Evolutionary conservation across 2,113 vertebrate species (phyloP), one percentile per base, ranked within the genome.

Genomic region (Neotoma lepida): DNA sequence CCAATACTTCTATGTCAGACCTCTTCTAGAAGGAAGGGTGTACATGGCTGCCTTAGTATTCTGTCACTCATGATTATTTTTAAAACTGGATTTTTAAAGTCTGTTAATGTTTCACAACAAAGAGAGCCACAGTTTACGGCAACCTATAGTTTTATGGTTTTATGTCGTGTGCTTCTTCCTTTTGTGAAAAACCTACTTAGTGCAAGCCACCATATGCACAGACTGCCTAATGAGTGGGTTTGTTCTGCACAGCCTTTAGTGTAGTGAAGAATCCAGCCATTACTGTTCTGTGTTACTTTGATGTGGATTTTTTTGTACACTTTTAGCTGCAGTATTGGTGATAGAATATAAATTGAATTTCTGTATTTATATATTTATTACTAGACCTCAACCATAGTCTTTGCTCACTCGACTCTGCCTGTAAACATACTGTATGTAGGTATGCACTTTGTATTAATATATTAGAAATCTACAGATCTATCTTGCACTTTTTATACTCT

Each of bases 401-500:
- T 97, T 97, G 98, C 98, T 97, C 94, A 96, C 93, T 97, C 97
- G 97, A 97, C 97, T 97, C 97, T 98, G 98, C 98, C 0, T 12
- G 98, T 99, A 98, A 98, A 98, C 95, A 97, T 98, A 98, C 96
- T 98, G 97, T 98, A 98, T 98, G 98, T 98, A 99, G 98, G 98
- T 97, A 98, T 98, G 99, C 99, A 99, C 98, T 99, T 98, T 98
- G 98, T 99, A 98, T 98, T 98, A 98, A 98, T 98, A 98, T 98
- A 98, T 98, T 99, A 98, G 98, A 98, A 97, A 98, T 98, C 98
- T 98, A 98, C 98, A 97, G 98, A 98, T 97, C 98, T 98, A 98
- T 98, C 99, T 98, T 98, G 98, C 99, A 99, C 99, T 99, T 99
- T 99, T 98, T 99, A 98, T 99, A 99, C 98, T 98, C 98, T 98